Base-by-base conservation (phyloP, 2,113 vertebrate species). In the Charadrius vociferus region DNA sequence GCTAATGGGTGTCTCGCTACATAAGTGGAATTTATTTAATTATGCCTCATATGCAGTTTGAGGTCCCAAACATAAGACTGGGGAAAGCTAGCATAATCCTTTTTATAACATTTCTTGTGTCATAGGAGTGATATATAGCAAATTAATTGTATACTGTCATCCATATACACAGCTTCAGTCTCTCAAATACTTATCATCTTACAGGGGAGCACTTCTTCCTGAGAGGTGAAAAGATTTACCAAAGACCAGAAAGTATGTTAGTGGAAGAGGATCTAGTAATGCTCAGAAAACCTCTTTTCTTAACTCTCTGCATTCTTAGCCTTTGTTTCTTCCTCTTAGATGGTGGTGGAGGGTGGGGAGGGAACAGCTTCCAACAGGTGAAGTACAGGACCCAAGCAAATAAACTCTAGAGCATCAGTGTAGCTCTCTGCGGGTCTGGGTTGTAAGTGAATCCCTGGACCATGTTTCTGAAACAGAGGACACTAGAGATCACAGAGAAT, bases 311-410 rank as follows among this genome's bases (percentile, higher is more conserved):
- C 22, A 7, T 70, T 82, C n/a, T 59, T 62, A 41, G 16, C 20
- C 39, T 68, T 26, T 84, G 26, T 75, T 83, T 43, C 47, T 83
- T 87, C 34, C 29, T 66, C n/a, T 71, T 52, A 24, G 13, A 3
- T 37, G 10, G 37, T 26, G 12, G 7, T 43, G 18, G 9, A 3
- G 10, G 14, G 7, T 4, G 4, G 3, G 29, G 10, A 9, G 24
- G 30, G 16, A 74, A 34, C n/a, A 65, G 13, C 23, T 65, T 80
- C 45, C 39, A 67, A 8, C 5, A 47, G 6, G 9, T 50, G 20
- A 43, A 66, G 6, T 37, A 71, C 30, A 32, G 32, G 29, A 72
- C 13, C n/a, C 16, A 27, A 41, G 22, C 27, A 70, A 58, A 53
- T 15, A 52, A 62, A 52, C 37, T 62, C 10, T 52, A 29, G 29